Percentiles rank a stretch among this genome's conserved stretches.
Evolutionary conservation across 30 jellyfish, hydroid and myxozoan species (phyloP).

Genomic region (Hydractinia echinata): DNA sequence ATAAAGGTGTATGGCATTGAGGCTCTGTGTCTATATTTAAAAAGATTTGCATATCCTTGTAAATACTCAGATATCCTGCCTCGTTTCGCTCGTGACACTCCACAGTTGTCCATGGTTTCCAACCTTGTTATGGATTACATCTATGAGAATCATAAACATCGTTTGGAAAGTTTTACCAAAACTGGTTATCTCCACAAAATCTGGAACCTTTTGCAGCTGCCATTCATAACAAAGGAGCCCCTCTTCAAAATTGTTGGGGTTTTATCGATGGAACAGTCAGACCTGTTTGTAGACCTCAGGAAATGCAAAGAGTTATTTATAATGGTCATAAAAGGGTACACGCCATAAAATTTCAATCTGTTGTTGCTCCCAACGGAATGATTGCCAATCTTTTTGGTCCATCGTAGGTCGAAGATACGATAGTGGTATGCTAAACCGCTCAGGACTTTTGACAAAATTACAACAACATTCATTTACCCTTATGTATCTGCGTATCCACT

Average conservation of each 20-base stretch:
- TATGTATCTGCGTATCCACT: conserved; percentile 47
- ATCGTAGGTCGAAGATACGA: conserved; percentile 49
- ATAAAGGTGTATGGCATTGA: conserved; percentile 7
- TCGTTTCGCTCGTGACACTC: conserved; percentile 45
- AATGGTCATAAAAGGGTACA: conserved; percentile 48
- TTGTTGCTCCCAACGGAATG: conserved; percentile 41
- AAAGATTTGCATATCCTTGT: neutral
- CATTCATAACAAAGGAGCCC: conserved; percentile 31
- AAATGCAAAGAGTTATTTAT: conserved; percentile 32
- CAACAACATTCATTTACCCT: conserved; percentile 31
- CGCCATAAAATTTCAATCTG: conserved; percentile 42
- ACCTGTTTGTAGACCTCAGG: conserved; percentile 43
- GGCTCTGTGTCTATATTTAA: neutral
- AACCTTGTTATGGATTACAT: conserved; percentile 19
- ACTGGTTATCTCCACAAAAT: conserved; percentile 37
- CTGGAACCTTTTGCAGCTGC: conserved; percentile 41
- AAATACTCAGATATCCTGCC: conserved; percentile 39
- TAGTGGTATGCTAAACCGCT: conserved; percentile 45
- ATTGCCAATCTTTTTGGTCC: conserved; percentile 47
- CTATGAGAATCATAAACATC: conserved; percentile 5
- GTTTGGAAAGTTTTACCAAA: conserved; percentile 35
- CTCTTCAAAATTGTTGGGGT: conserved; percentile 21
- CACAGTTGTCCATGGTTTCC: conserved; percentile 42
- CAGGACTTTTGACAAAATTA: conserved; percentile 41
- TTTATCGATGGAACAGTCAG: conserved; percentile 55